Evolutionary conservation across 92 coral and sea anemone species (phyloP), one percentile per base, ranked within the genome.

Genomic region (Parazoanthus swiftii): DNA sequence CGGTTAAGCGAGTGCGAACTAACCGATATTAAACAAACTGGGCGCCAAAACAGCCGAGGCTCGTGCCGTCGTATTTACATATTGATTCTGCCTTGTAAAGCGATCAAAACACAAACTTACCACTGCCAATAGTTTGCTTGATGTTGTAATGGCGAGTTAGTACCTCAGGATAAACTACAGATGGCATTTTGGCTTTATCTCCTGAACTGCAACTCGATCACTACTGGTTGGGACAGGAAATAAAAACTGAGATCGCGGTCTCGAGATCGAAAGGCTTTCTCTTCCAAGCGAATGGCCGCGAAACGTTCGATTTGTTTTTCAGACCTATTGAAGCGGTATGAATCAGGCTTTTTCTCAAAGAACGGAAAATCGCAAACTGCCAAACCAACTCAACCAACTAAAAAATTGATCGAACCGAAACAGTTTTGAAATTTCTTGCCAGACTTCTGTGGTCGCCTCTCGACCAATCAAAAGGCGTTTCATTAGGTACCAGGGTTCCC

Each of bases 41-140:
- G 20, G 59, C 59, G 59, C 59, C 59, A 54, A 54, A 54, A 54
- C 8, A 48, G 51, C 51, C 11, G 51, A 46, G 10, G 51, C 8
- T 48, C 8, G 51, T 48, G 51, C n/a, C n/a, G n/a, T n/a, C n/a
- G n/a, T n/a, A n/a, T n/a, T n/a, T n/a, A n/a, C n/a, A n/a, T 25
- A 72, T 65, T 21, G 8, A 59, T 89, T 50, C 13, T 18, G 37
- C 16, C 59, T 76, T 68, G 48, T 81, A 5, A 10, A 66, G 68
- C 38, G 46, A 68, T 36, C 3, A 81, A 71, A 59, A 6, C 8
- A 36, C 9, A 68, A 51, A 94, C 99, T 85, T 91, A 97, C 99
- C 99, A 59, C 98, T 97, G 39, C 99, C 99, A 90, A 97, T 93
- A 73, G 99, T 97, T 86, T 97, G 92, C 78, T 76, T 93, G 74